These are phyloP conservation scores for Hyposoter dolosus DNA, from an alignment of 2,888 invertebrate genomes.

Conservation along the genomic window DNA sequence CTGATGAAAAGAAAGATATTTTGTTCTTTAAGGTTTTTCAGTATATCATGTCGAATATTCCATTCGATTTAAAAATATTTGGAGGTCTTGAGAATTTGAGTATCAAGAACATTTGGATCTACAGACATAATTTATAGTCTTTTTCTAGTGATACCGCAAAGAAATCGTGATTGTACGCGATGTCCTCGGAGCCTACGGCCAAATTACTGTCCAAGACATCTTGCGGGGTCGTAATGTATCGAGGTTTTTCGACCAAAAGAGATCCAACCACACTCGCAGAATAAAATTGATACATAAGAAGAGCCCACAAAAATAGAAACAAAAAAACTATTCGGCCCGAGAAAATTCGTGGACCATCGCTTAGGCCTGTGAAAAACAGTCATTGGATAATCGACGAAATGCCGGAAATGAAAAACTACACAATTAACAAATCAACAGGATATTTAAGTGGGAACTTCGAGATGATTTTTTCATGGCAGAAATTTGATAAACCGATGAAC, in stretches of 20 bases:
- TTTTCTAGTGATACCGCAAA: constrained; percentile 74
- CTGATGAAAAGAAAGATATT: background rate
- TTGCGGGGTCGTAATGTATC: constrained; percentile 79
- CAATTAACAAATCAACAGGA: background rate
- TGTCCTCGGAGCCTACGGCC: constrained; percentile 80
- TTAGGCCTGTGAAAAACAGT: constrained; percentile 82
- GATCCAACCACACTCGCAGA: constrained; percentile 82
- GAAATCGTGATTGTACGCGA: constrained; percentile 79
- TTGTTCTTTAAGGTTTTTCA: background rate
- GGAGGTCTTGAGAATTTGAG: background rate
- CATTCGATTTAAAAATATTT: background rate
- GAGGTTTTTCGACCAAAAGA: constrained; percentile 79
- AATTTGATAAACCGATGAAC: background rate
- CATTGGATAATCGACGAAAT: background rate
- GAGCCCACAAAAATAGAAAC: constrained; percentile 79
- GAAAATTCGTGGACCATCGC: constrained; percentile 84
- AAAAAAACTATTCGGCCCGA: constrained; percentile 83
- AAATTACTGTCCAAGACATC: constrained; percentile 80
- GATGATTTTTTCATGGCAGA: background rate
- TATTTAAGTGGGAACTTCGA: background rate
- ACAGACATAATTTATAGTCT: background rate
- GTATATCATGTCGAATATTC: background rate
- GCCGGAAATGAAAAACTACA: background rate
- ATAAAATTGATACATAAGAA: constrained; percentile 83
- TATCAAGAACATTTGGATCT: background rate